A percentile compares a stretch with the other conserved stretches of the same genome.
These are phyloP conservation scores for Pontoporia blainvillei DNA, from an alignment of 2,113 vertebrate species.

Conservation along the genomic window DNA sequence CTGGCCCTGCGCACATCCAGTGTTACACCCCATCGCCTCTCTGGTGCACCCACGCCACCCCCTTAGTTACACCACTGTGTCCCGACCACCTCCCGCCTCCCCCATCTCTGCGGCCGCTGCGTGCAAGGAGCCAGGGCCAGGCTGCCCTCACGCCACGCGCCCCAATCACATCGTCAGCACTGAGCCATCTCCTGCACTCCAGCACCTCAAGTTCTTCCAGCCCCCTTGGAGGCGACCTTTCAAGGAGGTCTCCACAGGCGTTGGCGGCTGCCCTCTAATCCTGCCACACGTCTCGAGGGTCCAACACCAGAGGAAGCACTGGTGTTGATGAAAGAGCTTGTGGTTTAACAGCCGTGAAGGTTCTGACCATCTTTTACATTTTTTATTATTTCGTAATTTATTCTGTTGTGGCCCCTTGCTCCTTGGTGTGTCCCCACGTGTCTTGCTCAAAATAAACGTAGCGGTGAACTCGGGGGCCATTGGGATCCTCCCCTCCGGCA, in stretches of 20 bases:
- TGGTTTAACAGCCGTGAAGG: background rate
- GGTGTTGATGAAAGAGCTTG: background rate
- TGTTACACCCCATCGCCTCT: slow-evolving; percentile 47
- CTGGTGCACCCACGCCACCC: slow-evolving; percentile 17
- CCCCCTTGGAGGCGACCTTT: background rate
- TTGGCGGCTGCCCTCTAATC: background rate
- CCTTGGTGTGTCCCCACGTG: slow-evolving; percentile 17
- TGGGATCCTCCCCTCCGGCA: slow-evolving; percentile 31
- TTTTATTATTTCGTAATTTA: background rate
- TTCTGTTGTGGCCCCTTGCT: background rate
- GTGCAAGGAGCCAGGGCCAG: slow-evolving; percentile 43
- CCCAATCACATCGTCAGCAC: slow-evolving; percentile 24
- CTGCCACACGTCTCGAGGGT: background rate
- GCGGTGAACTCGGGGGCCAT: background rate
- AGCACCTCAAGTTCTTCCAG: background rate
- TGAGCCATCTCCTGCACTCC: slow-evolving; percentile 14
- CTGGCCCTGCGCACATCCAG: background rate
- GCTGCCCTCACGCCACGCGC: slow-evolving; percentile 54
- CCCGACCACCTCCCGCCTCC: background rate
- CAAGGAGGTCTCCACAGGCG: rapidly evolving
- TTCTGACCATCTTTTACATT: background rate
- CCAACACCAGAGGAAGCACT: background rate
- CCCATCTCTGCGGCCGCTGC: background rate
- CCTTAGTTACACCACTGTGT: background rate
- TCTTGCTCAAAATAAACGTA: slow-evolving; percentile 51